Evolutionary conservation across 2,113 vertebrate species (phyloP).

Genomic region (Actinemys pallida): DNA sequence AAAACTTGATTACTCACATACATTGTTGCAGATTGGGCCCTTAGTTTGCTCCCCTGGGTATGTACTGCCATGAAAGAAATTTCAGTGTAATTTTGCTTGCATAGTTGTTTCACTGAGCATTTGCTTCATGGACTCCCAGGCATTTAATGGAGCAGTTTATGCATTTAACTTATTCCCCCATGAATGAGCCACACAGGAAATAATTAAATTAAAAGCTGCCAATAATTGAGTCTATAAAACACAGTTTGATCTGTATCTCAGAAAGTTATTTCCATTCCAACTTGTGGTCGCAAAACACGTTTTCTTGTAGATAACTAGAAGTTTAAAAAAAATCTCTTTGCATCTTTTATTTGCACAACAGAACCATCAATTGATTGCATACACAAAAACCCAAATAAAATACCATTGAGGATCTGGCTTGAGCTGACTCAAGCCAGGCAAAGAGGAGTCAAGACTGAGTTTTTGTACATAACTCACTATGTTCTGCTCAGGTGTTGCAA

Average conservation of each 20-base stretch:
- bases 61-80: slow-evolving; percentile 43
- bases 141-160: slow-evolving; percentile 64
- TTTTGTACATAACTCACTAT: slow-evolving; percentile 47
- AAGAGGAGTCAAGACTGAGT: slow-evolving; percentile 40
- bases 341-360: slow-evolving; percentile 64
- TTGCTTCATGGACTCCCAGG: slow-evolving; percentile 35
- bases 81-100: slow-evolving; percentile 21
- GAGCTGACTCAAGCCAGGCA: slow-evolving; percentile 31
- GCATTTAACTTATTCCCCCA: slow-evolving; percentile 41
- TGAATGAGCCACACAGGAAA: slow-evolving; percentile 70
- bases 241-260: slow-evolving; percentile 71
- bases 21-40: neutral
- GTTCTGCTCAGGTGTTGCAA: slow-evolving; percentile 38
- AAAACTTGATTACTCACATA: neutral
- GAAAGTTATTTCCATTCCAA: slow-evolving; percentile 72
- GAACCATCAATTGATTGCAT: slow-evolving; percentile 42
- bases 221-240: slow-evolving; percentile 60
- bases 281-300: slow-evolving; percentile 62
- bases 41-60: slow-evolving; percentile 6
- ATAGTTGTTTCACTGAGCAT: slow-evolving; percentile 37
- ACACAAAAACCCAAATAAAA: slow-evolving; percentile 20
- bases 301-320: slow-evolving; percentile 58
- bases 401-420: slow-evolving; percentile 38
- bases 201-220: slow-evolving; percentile 61
- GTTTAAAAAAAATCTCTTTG: slow-evolving; percentile 17